Evolutionary conservation across 1,140 invertebrate species (phyloP), one percentile per base, ranked within the genome.

Genomic region (Leguminivora glycinivorella): DNA sequence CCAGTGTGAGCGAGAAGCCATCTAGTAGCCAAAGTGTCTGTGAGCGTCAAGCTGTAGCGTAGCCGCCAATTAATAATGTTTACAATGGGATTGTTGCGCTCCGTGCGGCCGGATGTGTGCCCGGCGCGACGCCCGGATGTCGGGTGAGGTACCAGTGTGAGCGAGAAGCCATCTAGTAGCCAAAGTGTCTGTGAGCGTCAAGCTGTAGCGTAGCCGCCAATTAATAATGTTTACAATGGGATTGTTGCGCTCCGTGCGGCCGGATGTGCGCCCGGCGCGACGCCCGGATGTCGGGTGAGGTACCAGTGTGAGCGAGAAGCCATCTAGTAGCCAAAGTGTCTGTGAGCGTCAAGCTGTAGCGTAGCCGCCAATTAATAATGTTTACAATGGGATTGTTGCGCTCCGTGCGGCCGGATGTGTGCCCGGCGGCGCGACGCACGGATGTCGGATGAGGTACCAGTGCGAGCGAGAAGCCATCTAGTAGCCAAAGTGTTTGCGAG

Each of bases 211-310:
- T n/a, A n/a, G n/a, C 17, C 10, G 17, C 47, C 58, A 63, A 63
- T 63, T 63, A 60, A 60, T 60, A 29, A 60, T 60, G 56, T 60
- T 60, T n/a, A 60, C 56, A 60, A 60, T 60, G 12, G 56, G 2
- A 25, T 60, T 24, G 14, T 12, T 26, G 24, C 14, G 56, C 56
- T 60, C 29, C 29, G 56, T 60, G 56, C n/a, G 56, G 56, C 56
- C 56, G 24, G 56, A 26, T 60, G 56, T 60, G 24, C 22, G 14
- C 43, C 43, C n/a, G 43, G n/a, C 43, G 43, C 43, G 43, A 47
- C 43, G 43, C 43, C 43, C 43, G 43, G 43, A 47, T 47, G 43
- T n/a, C 4, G 14, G 56, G 56, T 26, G 56, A 14, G 24, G 56
- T n/a, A 3, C 24, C 24, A 60, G 24, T 60, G 56, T 14, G 14